Percentiles rank a stretch among this genome's conserved stretches.
Conservation (phyloP, 2,113 vertebrate species). For the Plecturocebus donacophilus region DNA sequence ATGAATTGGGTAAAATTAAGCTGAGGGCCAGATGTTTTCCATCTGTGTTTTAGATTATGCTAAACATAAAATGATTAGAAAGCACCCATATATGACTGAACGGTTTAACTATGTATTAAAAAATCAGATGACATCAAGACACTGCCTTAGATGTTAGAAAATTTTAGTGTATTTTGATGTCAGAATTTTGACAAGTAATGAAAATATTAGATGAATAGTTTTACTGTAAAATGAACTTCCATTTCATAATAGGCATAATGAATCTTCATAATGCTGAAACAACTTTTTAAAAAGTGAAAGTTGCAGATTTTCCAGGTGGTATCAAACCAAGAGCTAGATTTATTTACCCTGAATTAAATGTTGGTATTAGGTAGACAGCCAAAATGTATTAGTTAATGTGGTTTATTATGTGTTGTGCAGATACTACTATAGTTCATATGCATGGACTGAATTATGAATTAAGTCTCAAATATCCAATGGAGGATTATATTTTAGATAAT, state of each 20-base stretch:
- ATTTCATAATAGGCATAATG: background rate
- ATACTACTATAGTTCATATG: conserved; percentile 20
- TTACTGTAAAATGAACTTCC: conserved; percentile 14
- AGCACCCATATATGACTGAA: background rate
- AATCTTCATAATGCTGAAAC: conserved; percentile 1
- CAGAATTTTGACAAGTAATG: conserved; percentile 25
- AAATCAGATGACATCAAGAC: background rate
- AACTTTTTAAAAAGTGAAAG: conserved; percentile 41
- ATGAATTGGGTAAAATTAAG: conserved; percentile 49
- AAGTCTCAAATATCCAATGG: background rate
- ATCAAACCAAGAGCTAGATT: conserved; percentile 43
- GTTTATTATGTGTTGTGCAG: background rate
- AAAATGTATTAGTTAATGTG: conserved; percentile 8
- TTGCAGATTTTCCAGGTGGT: background rate
- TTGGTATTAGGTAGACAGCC: conserved; percentile 27
- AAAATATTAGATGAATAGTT: conserved; percentile 37
- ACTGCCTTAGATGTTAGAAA: background rate
- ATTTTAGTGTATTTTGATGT: background rate
- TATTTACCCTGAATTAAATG: background rate
- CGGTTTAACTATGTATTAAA: background rate
- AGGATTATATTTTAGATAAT: conserved; percentile 36
- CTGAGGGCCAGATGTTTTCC: conserved; percentile 33
- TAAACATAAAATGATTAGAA: conserved; percentile 13
- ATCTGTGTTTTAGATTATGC: conserved; percentile 13
- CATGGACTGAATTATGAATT: conserved; percentile 35